A percentile compares a stretch with the other conserved stretches of the same genome.
phyloP scores from a whole-genome alignment of 2,888 invertebrate species.

The Toxonevra muliebris region DNA sequence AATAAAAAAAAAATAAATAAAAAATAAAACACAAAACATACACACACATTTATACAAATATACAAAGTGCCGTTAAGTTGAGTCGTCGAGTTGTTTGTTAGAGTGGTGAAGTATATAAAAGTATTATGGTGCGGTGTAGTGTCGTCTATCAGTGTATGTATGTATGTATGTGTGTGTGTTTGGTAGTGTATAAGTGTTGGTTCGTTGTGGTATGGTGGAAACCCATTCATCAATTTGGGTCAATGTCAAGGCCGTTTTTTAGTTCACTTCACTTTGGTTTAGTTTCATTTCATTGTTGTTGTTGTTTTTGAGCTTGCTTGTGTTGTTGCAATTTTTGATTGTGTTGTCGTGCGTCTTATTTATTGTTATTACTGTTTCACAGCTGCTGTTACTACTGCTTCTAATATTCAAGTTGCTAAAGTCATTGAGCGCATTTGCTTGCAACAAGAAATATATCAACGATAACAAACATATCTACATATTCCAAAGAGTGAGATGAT shows the following conservation, averaged over 20 bases:
- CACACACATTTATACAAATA: not conserved
- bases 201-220: constrained; percentile 28
- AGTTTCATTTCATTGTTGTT: not conserved
- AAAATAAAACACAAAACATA: not conserved
- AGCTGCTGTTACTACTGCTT: constrained; percentile 12
- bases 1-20: constrained; percentile 17
- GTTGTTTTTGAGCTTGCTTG: not conserved
- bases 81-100: not conserved
- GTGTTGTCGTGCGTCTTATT: not conserved
- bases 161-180: constrained; percentile 6
- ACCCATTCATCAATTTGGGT: constrained; percentile 51
- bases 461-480: no score
- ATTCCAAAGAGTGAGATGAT: no score
- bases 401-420: not conserved
- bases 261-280: constrained; percentile 35
- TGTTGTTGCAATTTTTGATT: not conserved
- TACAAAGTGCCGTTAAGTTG: constrained; percentile 6
- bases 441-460: no score
- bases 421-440: not conserved
- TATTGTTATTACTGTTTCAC: not conserved
- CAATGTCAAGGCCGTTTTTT: constrained; percentile 54
- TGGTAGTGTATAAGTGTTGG: constrained; percentile 11
- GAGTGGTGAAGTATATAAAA: not conserved
- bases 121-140: constrained; percentile 4
- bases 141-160: not conserved